Conservation (phyloP, 2,888 invertebrate species). For the Aelia acuminata region DNA sequence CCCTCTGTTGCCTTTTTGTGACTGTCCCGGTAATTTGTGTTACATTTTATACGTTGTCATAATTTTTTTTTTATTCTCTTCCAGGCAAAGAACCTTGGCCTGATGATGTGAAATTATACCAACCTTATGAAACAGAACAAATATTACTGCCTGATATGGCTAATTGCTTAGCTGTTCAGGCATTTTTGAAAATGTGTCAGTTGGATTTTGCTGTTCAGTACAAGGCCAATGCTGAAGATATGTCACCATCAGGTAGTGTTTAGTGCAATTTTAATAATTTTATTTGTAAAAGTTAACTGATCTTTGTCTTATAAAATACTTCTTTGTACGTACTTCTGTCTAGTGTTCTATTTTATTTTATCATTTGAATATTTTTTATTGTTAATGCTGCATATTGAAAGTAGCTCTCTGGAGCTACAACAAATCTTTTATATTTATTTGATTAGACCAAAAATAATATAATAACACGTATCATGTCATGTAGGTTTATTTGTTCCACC, state of each 20-base stretch:
- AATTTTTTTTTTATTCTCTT: constrained; percentile 67
- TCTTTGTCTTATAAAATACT: background rate
- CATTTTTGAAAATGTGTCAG: constrained; percentile 93
- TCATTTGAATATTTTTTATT: background rate
- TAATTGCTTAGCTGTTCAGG: constrained; percentile 92
- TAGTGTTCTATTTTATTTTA: background rate
- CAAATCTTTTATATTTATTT: too few relatives aligned
- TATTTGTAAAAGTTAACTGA: too few relatives aligned
- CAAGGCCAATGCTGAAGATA: constrained; percentile 93
- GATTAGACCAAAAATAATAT: too few relatives aligned
- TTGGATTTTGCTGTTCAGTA: constrained; percentile 86
- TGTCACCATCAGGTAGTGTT: constrained; percentile 85
- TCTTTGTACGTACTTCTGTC: background rate
- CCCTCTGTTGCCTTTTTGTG: background rate
- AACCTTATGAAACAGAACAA: constrained; percentile 94
- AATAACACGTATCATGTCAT: too few relatives aligned
- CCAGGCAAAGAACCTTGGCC: constrained; percentile 93
- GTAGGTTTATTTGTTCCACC: too few relatives aligned
- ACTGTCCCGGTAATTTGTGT: background rate
- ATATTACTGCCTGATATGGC: constrained; percentile 94
- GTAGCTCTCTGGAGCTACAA: too few relatives aligned
- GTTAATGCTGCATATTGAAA: too few relatives aligned
- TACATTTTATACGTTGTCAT: constrained; percentile 59
- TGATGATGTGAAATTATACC: constrained; percentile 86
- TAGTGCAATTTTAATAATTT: too few relatives aligned